These are phyloP conservation scores for Rallus limicola DNA, from an alignment of 2,113 vertebrate genomes.

Conservation along the genomic window DNA sequence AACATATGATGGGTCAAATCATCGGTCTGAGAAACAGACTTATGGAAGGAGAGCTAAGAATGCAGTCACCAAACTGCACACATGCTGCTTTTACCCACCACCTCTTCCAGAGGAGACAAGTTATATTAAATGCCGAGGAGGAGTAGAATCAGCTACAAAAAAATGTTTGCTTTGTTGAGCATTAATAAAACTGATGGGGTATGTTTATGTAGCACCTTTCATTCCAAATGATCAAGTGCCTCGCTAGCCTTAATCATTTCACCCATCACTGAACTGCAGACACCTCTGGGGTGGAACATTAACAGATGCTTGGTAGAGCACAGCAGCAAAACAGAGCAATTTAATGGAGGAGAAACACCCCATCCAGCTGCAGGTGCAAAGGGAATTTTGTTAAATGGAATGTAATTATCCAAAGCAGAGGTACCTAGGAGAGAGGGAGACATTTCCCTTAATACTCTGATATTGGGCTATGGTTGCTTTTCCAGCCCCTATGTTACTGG, in stretches of 20 bases:
- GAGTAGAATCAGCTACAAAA: background rate
- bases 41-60: background rate
- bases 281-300: slow-evolving; percentile 63
- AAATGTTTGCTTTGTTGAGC: slow-evolving; percentile 52
- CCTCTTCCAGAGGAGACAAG: background rate
- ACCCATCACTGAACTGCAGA: slow-evolving; percentile 52
- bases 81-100: background rate
- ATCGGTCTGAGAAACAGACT: background rate
- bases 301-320: slow-evolving; percentile 49
- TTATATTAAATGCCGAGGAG: background rate
- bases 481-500: background rate
- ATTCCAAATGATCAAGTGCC: slow-evolving; percentile 45
- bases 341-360: slow-evolving; percentile 51
- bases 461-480: background rate
- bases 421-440: background rate
- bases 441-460: background rate
- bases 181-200: slow-evolving; percentile 53
- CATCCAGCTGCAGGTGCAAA: background rate
- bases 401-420: slow-evolving; percentile 22
- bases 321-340: slow-evolving; percentile 43
- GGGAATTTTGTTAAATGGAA: slow-evolving; percentile 47
- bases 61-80: background rate
- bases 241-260: slow-evolving; percentile 48
- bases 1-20: background rate
- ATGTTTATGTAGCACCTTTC: slow-evolving; percentile 56